These are phyloP conservation scores for Varecia variegata DNA, from an alignment of 2,797 vertebrate genomes.

Conservation along the genomic window DNA sequence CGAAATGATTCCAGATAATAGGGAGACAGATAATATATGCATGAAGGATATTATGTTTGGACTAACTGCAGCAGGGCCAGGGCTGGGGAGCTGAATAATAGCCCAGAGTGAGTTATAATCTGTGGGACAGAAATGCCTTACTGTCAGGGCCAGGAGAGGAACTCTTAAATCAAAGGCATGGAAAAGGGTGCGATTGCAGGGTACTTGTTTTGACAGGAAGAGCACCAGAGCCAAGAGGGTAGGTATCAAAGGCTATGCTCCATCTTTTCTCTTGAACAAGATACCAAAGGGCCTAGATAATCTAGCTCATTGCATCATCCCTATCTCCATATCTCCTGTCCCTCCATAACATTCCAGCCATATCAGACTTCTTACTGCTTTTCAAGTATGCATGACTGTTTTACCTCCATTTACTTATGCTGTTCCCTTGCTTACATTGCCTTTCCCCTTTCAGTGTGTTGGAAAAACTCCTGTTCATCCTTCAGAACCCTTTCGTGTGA, in stretches of 20 bases:
- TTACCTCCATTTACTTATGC: background rate
- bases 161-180: constrained; percentile 94
- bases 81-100: constrained; percentile 98
- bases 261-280: constrained; percentile 7
- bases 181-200: constrained; percentile 74
- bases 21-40: constrained; percentile 99
- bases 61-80: constrained; percentile 94
- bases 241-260: constrained; percentile 56
- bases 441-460: constrained; percentile 25
- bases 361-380: constrained; percentile 40
- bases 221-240: constrained; percentile 70
- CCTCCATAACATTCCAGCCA: background rate
- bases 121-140: constrained; percentile 97
- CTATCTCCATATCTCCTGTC: background rate
- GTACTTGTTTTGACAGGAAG: constrained; percentile 78
- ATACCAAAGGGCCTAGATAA: background rate
- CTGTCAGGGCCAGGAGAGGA: constrained; percentile 95
- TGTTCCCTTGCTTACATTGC: background rate
- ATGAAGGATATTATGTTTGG: constrained; percentile 98
- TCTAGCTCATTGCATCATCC: background rate
- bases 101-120: constrained; percentile 94
- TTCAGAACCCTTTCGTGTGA: constrained; percentile 58
- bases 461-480: constrained; percentile 67
- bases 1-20: constrained; percentile 98
- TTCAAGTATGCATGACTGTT: background rate